Percentiles rank a stretch among this genome's conserved stretches.
Conservation (phyloP, 2,888 invertebrate species). For the Melanostoma mellinum region DNA sequence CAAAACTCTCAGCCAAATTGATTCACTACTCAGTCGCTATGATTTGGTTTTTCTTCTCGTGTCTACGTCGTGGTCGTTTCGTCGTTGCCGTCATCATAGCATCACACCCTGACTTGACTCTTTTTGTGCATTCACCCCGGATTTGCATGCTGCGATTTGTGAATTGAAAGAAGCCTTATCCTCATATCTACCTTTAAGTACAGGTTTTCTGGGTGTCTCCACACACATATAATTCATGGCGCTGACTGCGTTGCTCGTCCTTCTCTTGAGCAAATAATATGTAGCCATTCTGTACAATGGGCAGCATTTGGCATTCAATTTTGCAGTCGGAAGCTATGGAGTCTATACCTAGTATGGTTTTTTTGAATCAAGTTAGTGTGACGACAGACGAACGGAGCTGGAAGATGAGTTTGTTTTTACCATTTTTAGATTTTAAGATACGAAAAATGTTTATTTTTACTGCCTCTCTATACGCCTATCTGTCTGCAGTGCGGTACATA, state of each 20-base stretch:
- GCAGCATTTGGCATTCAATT: slow-evolving; percentile 31
- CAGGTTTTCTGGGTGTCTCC: slow-evolving; percentile 37
- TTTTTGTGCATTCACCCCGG: slow-evolving; percentile 70
- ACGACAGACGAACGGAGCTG: slow-evolving; percentile 12
- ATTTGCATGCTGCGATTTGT: slow-evolving; percentile 57
- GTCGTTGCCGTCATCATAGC: neutral
- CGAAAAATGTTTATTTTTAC: slow-evolving; percentile 27
- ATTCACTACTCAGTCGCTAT: slow-evolving; percentile 38
- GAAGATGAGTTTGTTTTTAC: slow-evolving; percentile 41
- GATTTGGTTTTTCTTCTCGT: slow-evolving; percentile 37
- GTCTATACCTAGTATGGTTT: slow-evolving; percentile 25
- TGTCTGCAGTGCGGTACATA: slow-evolving; percentile 12
- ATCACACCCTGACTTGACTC: slow-evolving; percentile 40
- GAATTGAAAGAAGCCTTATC: slow-evolving; percentile 34
- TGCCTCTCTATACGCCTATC: slow-evolving; percentile 15
- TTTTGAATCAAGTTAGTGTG: slow-evolving; percentile 50
- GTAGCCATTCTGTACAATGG: slow-evolving; percentile 18
- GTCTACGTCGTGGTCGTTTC: slow-evolving; percentile 26
- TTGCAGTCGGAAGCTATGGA: slow-evolving; percentile 39
- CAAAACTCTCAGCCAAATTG: slow-evolving; percentile 65
- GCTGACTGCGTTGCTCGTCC: slow-evolving; percentile 13
- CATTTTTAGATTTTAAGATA: slow-evolving; percentile 54
- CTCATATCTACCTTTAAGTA: slow-evolving; percentile 49
- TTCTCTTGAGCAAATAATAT: slow-evolving; percentile 63
- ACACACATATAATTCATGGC: slow-evolving; percentile 35